phyloP scores from a whole-genome alignment of 1,140 invertebrate genomes.

The Piezodorus guildinii region DNA sequence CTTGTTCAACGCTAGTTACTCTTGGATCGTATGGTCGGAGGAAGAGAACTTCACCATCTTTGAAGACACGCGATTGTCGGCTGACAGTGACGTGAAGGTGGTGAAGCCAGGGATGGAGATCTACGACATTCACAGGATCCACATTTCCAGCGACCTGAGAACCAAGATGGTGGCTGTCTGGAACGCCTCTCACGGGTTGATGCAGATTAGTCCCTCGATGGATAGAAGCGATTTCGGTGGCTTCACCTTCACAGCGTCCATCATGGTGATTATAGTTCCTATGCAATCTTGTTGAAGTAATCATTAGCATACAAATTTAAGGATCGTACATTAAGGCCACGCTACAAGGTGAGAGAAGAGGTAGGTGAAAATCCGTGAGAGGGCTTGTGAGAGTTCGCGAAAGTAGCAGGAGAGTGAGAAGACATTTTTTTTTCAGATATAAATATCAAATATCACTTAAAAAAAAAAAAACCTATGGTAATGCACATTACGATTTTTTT shows the following conservation, averaged over 20 bases:
- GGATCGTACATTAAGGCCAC: no score
- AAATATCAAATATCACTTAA: no score
- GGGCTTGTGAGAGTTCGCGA: no score
- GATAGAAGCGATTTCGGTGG: constrained; percentile 5
- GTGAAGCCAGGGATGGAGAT: neutral
- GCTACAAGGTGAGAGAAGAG: no score
- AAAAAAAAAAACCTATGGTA: no score
- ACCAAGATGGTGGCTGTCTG: neutral
- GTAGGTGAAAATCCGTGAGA: no score
- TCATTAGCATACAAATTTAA: no score
- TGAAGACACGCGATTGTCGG: neutral
- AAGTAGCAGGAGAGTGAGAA: no score
- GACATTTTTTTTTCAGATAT: no score
- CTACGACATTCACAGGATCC: neutral
- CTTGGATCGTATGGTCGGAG: constrained; percentile 12
- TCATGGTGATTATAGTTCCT: constrained; percentile 12
- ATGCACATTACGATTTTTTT: no score
- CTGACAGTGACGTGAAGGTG: constrained; percentile 13
- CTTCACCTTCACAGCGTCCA: constrained; percentile 3
- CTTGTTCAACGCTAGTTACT: constrained; percentile 14
- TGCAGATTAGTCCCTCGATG: neutral
- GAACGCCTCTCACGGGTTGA: neutral
- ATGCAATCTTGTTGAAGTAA: no score
- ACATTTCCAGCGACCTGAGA: neutral
- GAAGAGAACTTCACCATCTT: neutral